phyloP scores from a whole-genome alignment of 92 coral and sea anemone genomes.

The Epizoanthus scotinus region DNA sequence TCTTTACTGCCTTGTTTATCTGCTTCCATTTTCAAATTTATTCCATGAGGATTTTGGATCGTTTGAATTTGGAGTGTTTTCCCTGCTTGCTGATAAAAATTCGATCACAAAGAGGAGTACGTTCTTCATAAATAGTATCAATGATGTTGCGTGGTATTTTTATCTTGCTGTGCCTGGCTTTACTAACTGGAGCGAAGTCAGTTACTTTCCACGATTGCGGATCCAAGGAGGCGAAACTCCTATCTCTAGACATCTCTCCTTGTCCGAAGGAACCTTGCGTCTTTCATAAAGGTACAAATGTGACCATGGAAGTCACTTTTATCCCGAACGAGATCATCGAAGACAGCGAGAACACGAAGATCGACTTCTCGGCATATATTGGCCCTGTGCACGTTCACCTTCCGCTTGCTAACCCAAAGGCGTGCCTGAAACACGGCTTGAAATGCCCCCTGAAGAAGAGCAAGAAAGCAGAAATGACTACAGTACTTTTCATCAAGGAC shows the following conservation, averaged over 20 bases:
- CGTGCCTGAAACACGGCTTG: slow-evolving; percentile 53
- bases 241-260: slow-evolving; percentile 45
- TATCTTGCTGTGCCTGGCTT: background rate
- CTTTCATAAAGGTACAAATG: slow-evolving; percentile 46
- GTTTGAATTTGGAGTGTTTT: too few relatives aligned
- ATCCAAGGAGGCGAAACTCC: background rate
- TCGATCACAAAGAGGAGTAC: too few relatives aligned
- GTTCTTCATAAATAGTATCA: too few relatives aligned
- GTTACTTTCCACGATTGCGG: background rate
- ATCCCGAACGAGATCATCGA: slow-evolving; percentile 38
- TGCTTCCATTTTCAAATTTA: too few relatives aligned
- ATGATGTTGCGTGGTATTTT: background rate
- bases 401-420: slow-evolving; percentile 41
- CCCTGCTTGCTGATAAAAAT: too few relatives aligned
- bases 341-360: slow-evolving; percentile 20
- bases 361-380: slow-evolving; percentile 34
- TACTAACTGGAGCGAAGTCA: background rate
- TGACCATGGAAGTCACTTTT: slow-evolving; percentile 39
- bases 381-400: slow-evolving; percentile 12
- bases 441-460: slow-evolving; percentile 58
- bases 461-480: background rate
- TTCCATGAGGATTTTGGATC: too few relatives aligned
- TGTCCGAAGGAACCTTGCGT: slow-evolving; percentile 50
- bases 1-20: too few relatives aligned
- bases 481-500: slow-evolving; percentile 30